Conservation (phyloP, 2,113 vertebrate species). For the Trogon surrucura region DNA sequence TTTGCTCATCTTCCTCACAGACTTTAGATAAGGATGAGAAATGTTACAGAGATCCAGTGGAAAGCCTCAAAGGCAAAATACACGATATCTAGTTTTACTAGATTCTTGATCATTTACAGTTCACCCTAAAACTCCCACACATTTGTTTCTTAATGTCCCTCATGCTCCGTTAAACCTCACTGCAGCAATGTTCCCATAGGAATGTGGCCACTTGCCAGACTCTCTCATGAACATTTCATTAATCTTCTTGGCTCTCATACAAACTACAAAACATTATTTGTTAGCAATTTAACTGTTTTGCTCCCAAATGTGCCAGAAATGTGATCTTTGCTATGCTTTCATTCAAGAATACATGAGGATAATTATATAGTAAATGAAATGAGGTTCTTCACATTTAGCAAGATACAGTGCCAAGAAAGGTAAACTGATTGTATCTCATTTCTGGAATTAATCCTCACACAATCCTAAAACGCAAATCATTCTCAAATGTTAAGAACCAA, state of each 20-base stretch:
- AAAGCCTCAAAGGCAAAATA: slow-evolving; percentile 53
- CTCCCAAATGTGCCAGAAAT: slow-evolving; percentile 69
- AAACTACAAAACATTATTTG: slow-evolving; percentile 75
- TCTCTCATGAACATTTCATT: slow-evolving; percentile 84
- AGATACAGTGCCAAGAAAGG: slow-evolving; percentile 36
- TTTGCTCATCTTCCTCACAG: slow-evolving; percentile 6
- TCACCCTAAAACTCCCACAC: slow-evolving; percentile 77
- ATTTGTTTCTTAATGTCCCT: slow-evolving; percentile 77
- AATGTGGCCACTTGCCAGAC: slow-evolving; percentile 80
- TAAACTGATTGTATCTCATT: slow-evolving; percentile 31
- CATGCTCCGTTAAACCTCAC: slow-evolving; percentile 67
- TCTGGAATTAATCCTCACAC: slow-evolving; percentile 27
- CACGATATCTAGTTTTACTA: slow-evolving; percentile 53
- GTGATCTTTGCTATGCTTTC: slow-evolving; percentile 41
- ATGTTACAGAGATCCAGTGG: not conserved
- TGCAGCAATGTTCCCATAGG: slow-evolving; percentile 81
- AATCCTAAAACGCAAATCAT: not conserved
- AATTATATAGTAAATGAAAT: slow-evolving; percentile 62
- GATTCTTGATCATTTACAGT: slow-evolving; percentile 72
- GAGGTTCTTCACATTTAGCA: not conserved
- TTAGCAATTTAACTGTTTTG: slow-evolving; percentile 77
- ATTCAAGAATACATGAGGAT: slow-evolving; percentile 37
- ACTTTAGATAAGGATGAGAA: slow-evolving; percentile 30
- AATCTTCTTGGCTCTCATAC: slow-evolving; percentile 79
- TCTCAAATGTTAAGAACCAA: slow-evolving; percentile 29